Conservation (phyloP, 2,888 invertebrate species). For the Eledone cirrhosa region DNA sequence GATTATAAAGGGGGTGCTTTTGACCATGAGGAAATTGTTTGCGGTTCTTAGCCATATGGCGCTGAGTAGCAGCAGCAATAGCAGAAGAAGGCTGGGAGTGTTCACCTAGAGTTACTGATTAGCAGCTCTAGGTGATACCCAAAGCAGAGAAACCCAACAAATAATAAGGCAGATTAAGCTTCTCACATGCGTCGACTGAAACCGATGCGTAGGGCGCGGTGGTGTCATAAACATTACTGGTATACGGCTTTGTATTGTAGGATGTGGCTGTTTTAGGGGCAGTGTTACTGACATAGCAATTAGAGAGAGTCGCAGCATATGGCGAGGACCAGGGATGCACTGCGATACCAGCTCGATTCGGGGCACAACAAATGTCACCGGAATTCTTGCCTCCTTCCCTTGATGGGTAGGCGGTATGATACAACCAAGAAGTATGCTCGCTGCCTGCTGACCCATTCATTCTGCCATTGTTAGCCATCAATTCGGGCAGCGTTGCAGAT, state of each 20-base stretch:
- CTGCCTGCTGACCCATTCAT: neutral
- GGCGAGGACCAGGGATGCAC: constrained; percentile 9
- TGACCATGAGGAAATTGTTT: neutral
- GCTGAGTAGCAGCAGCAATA: neutral
- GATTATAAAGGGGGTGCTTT: too few relatives aligned
- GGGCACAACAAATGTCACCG: constrained; percentile 56
- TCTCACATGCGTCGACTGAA: neutral
- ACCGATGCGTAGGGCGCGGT: neutral
- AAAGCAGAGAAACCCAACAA: neutral
- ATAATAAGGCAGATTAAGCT: neutral
- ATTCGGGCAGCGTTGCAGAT: constrained; percentile 49
- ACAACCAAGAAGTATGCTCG: constrained; percentile 3
- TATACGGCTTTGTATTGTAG: neutral
- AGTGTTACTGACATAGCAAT: neutral
- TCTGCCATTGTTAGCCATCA: neutral
- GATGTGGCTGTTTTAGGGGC: neutral
- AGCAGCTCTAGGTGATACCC: neutral
- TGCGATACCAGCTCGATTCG: constrained; percentile 48
- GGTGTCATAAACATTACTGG: neutral
- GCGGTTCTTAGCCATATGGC: neutral
- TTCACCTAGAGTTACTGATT: neutral
- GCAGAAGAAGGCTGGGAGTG: neutral
- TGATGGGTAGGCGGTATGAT: neutral
- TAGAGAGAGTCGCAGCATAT: neutral
- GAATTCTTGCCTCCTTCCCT: constrained; percentile 47